Percentiles rank a stretch among this genome's conserved stretches.
Conservation (phyloP, 2,888 invertebrate species). For the Dioctria rufipes region DNA sequence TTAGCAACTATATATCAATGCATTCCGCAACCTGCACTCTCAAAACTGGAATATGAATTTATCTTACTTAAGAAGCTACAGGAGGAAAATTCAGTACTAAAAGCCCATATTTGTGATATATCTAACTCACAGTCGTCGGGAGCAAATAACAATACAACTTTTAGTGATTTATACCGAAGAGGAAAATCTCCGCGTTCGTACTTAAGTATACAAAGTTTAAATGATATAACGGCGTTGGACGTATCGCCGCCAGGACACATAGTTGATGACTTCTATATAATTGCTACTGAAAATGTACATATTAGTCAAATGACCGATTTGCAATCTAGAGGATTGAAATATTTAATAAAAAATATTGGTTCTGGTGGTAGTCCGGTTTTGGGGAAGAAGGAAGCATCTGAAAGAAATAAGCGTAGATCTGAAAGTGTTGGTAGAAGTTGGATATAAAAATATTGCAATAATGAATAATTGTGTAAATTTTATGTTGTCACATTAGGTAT, state of each 20-base stretch:
- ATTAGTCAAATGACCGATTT: conserved; percentile 70
- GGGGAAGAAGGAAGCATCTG: conserved; percentile 76
- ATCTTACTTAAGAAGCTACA: conserved; percentile 84
- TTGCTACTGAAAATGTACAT: conserved; percentile 81
- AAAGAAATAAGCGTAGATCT: conserved; percentile 67
- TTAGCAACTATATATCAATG: conserved; percentile 90
- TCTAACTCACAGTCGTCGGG: not conserved
- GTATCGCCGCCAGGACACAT: conserved; percentile 83
- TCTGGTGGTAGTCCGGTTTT: conserved; percentile 84
- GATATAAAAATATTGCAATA: conserved; percentile 63
- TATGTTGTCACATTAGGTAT: too few species aligned
- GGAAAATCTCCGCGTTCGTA: conserved; percentile 12
- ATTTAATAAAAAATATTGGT: conserved; percentile 86
- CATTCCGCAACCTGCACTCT: conserved; percentile 88
- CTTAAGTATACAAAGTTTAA: conserved; percentile 72
- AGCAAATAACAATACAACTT: conserved; percentile 5
- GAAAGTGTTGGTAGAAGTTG: conserved; percentile 70
- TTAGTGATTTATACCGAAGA: conserved; percentile 21
- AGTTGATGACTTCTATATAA: conserved; percentile 92
- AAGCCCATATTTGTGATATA: conserved; percentile 74
- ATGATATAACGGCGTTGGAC: conserved; percentile 77
- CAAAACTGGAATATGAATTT: conserved; percentile 90
- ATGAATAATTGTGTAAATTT: too few species aligned
- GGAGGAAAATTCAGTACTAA: conserved; percentile 85
- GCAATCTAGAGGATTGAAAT: conserved; percentile 84